Evolutionary conservation across 2,888 invertebrate genomes (phyloP), one percentile per base, ranked within the genome.

Genomic region (Cheilosia vulpina): DNA sequence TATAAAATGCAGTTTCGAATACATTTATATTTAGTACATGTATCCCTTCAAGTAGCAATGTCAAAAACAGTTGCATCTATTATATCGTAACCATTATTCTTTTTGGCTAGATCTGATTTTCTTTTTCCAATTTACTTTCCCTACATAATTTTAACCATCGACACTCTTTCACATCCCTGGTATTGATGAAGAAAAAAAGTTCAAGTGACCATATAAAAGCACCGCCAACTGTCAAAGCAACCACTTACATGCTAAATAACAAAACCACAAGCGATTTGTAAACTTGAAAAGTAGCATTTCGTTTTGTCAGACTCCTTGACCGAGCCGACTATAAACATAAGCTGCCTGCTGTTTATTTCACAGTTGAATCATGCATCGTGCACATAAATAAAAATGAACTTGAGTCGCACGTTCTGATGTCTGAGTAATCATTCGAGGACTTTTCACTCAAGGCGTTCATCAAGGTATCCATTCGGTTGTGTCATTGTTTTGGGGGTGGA

Each of bases 291-390:
- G 34, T 27, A 41, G 47, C 50, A 71, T 58, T 69, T 24, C 24
- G 53, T 53, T 15, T 15, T 17, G 41, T 24, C 24, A 43, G 52
- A 15, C 53, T 73, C 73, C 73, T 73, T 77, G 77, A 76, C 68
- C 60, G 68, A 45, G 68, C 53, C 62, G 52, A 19, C 60, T 50
- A 47, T 24, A 77, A 62, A 45, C 47, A 34, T 62, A 60, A 77
- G 53, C 62, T 21, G 21, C 50, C 50, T 38, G 62, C 53, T 63
- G 62, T 27, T 60, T 41, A 24, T 45, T 60, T 77, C 13, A 21
- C 38, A 66, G 60, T 66, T 63, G 43, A 68, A 77, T 77, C 60
- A 77, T 77, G 76, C 53, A 52, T 50, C 52, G 68, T 45, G 62
- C 43, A 62, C 38, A 69, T 34, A 69, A 62, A 68, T 13, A 52